Evolutionary conservation across 2,113 vertebrate species (phyloP), one percentile per base, ranked within the genome.

Genomic region (Eurystomus gularis): DNA sequence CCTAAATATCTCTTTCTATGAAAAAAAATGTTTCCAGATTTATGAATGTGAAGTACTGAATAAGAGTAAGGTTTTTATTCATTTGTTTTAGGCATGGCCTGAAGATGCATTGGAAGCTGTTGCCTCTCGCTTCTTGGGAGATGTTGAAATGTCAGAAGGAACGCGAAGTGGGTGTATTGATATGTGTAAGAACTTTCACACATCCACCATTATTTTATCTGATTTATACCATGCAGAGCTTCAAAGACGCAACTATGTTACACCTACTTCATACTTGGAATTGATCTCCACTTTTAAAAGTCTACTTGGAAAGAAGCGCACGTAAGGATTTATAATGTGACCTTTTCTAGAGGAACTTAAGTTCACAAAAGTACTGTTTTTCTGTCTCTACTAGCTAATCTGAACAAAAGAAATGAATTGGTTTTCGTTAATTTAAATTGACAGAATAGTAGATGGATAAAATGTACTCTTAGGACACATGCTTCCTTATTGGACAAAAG

Each of bases 151-250:
- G 99, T 98, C 98, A 1, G 98, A 98, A 57, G 97, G 98, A 39
- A 97, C 89, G 26, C 97, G 98, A n/a, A 82, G 97, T 18, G 99
- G 98, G 68, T 99, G 99, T 92, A 99, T 99, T 46, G 96, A 98
- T 51, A 99, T 99, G 99, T 99, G 99, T 97, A 98, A 99, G 97
- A 98, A 93, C 84, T 99, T 99, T 96, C 99, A 99, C 89, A 99
- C 97, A 1, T 98, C 99, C 42, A 98, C 99, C 29, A 98, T 99
- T 87, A 62, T 93, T 37, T 95, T 99, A 60, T 99, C 99, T 2
- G 83, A 77, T 51, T 97, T 96, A 61, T 99, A 99, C 95, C 93
- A 95, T 48, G 40, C 90, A 13, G 98, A 99, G 84, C 97, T 99
- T 80, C 98, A 99, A 66, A 98, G 99, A 73, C 96, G 98, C 95